Evolutionary conservation across 2,797 vertebrate genomes (phyloP), one percentile per base, ranked within the genome.

Genomic region (Xenentodon cancila): DNA sequence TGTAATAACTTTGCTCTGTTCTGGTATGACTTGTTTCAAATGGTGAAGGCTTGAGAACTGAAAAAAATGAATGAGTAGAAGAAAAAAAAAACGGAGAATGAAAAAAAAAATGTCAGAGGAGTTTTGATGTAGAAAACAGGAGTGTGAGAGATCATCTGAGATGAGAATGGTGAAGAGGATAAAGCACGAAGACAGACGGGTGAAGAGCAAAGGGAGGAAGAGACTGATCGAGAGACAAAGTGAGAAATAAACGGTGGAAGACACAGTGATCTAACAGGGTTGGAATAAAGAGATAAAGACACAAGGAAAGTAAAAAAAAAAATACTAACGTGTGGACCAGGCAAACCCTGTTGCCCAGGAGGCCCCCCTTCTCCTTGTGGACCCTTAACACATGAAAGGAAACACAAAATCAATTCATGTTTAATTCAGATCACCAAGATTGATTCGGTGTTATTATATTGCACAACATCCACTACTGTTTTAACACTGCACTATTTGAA

Each of bases 351-450:
- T 63, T 98, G 97, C 50, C 97, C 97, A 75, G 91, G 92, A 68
- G 96, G 95, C 37, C 97, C 97, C 47, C 94, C 86, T 74, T 98
- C 97, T 84, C 97, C 97, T 93, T 96, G 95, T 72, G 95, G 94
- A 84, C 97, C 97, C 96, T 98, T 79, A 67, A n/a, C 7, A 20
- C 8, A 63, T 4, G 21, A 77, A 47, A 82, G 71, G 73, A 7
- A 58, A 53, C 44, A 79, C 64, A 50, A 47, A 40, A 30, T 18
- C 0, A 21, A 51, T 72, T 55, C 30, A 59, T 46, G 59, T 57
- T 53, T 56, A 54, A 45, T 55, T 16, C 9, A 25, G 11, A 16
- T 11, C 1, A 2, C 16, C 16, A 2, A 3, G 53, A 12, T 19
- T 52, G 0, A 22, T 45, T 22, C 17, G 15, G 43, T 53, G 64